Conservation (phyloP, 2,113 vertebrate genomes). For the Ancistrus triradiatus region DNA sequence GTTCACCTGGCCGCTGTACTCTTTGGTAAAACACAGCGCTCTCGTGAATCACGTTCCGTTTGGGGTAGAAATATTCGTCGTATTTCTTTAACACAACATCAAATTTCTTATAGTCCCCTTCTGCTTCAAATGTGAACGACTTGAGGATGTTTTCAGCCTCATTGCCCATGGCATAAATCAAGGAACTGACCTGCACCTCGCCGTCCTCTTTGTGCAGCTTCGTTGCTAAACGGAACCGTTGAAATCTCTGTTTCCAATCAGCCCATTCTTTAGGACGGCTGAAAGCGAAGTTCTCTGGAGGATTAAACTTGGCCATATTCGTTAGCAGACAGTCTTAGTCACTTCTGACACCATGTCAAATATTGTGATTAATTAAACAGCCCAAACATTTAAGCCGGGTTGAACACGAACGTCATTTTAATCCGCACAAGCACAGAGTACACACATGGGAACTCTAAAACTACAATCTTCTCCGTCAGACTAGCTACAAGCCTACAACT, state of each 20-base stretch:
- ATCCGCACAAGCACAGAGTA: no score
- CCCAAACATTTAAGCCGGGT: no score
- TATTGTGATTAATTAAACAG: no score
- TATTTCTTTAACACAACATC: constrained; percentile 24
- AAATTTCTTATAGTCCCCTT: constrained; percentile 14
- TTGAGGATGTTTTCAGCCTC: constrained; percentile 33
- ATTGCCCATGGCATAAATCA: constrained; percentile 32
- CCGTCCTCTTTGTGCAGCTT: no score
- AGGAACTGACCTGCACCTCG: constrained; percentile 34
- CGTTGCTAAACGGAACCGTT: neutral
- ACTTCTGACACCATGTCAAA: constrained; percentile 20
- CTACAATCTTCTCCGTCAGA: no score
- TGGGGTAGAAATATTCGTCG: constrained; percentile 19
- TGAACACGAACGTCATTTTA: no score
- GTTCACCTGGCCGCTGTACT: constrained; percentile 8
- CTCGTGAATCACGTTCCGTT: constrained; percentile 26
- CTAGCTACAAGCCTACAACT: no score
- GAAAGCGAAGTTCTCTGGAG: constrained; percentile 1
- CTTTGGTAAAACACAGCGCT: constrained; percentile 13
- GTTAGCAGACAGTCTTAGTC: neutral
- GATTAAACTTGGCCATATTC: constrained; percentile 22
- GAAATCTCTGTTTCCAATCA: constrained; percentile 32
- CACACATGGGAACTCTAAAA: no score
- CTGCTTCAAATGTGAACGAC: constrained; percentile 20
- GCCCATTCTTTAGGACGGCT: constrained; percentile 9